Evolutionary conservation across 2,797 vertebrate species (phyloP), one percentile per base, ranked within the genome.

Genomic region (Carcharodon carcharias): DNA sequence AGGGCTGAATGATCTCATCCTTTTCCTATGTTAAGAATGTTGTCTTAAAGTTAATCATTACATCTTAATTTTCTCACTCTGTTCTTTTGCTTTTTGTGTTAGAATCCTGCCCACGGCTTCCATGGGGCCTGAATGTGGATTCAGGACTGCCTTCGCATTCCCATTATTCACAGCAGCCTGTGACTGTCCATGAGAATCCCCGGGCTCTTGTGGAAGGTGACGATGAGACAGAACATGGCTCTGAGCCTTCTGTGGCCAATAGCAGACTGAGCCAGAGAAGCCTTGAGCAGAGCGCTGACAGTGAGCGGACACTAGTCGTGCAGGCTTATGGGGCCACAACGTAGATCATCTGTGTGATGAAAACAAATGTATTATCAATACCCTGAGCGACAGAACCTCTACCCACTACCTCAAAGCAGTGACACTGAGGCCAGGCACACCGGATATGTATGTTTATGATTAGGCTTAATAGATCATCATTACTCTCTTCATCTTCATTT

Each of bases 321-420:
- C 98, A 97, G 67, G 98, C 98, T 97, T 97, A 97, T 8, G 97
- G 97, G 11, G 98, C 98, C 96, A 97, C 98, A 96, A 98, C 99
- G 97, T 99, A 98, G 98, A 97, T 95, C 97, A 96, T 45, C 21
- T 40, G 23, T 45, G 80, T 54, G 31, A 23, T 26, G n/a, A 93
- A 26, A 18, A 2, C 91, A 45, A 65, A 96, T 87, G 96, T 88
- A 80, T 6, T 96, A 96, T 96, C 71, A 96, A 96, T 96, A 97
- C 97, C 96, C 87, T 4, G 96, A 87, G 97, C 97, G 96, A 77
- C 96, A 96, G 97, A 97, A 97, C 97, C 96, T 96, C 96, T 97
- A 96, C 98, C 98, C 98, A 98, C 99, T 99, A 99, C 99, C 99
- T 99, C 99, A 98, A 98, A 97, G 98, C 98, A 97, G 97, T 97